Evolutionary conservation across 1,140 invertebrate genomes (phyloP).

Genomic region (Philopotamus ludificatus): DNA sequence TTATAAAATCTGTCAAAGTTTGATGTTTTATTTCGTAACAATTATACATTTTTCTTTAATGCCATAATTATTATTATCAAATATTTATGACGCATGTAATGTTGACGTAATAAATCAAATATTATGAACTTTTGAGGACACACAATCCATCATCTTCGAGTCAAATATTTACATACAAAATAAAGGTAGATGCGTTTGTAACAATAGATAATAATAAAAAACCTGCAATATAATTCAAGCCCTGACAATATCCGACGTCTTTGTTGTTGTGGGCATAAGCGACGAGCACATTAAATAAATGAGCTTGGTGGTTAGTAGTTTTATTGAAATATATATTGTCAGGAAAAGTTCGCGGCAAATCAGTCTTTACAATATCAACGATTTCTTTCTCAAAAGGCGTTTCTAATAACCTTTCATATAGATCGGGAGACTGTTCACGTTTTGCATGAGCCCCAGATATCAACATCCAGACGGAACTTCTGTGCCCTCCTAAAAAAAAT

Average conservation of each 20-base stretch:
- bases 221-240: constrained; percentile 87
- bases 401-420: constrained; percentile 70
- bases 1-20: no score
- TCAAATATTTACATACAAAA: neutral
- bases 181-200: no score
- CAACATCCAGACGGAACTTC: constrained; percentile 75
- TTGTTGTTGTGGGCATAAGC: constrained; percentile 88
- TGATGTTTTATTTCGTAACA: neutral
- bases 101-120: no score
- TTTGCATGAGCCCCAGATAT: constrained; percentile 76
- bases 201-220: constrained; percentile 14
- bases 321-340: constrained; percentile 90
- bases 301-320: constrained; percentile 68
- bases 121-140: no score
- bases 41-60: neutral
- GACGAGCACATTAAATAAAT: constrained; percentile 80
- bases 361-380: constrained; percentile 78
- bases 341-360: constrained; percentile 86
- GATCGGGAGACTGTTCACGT: constrained; percentile 64
- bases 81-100: no score
- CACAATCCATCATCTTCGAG: no score
- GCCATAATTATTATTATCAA: no score
- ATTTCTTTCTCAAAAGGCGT: constrained; percentile 66
- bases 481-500: constrained; percentile 63
- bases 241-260: constrained; percentile 90